These are phyloP conservation scores for Sarcophaga peregrina DNA, from an alignment of 1,140 invertebrate species.

Conservation along the genomic window DNA sequence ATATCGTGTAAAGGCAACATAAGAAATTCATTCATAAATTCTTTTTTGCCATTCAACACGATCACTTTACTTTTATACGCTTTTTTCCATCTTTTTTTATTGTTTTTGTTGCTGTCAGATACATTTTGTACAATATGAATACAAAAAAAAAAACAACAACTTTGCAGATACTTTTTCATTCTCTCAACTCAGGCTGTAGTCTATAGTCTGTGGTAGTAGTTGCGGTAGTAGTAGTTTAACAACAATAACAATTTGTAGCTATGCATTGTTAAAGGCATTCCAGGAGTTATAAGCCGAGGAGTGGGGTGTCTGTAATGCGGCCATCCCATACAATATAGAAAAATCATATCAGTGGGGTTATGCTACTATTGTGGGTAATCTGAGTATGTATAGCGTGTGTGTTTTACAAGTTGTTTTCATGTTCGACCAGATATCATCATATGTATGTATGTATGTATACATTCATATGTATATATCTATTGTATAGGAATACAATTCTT, in stretches of 20 bases:
- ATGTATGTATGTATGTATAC: background rate
- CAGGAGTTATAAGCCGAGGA: background rate
- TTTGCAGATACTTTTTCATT: conserved; percentile 29
- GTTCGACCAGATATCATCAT: background rate
- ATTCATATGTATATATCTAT: too few relatives aligned
- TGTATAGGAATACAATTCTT: background rate
- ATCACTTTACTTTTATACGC: conserved; percentile 16
- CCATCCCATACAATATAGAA: too few relatives aligned
- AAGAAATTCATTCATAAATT: conserved; percentile 42
- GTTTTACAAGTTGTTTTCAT: conserved; percentile 35
- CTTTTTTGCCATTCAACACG: conserved; percentile 22
- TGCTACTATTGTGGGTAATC: conserved; percentile 1
- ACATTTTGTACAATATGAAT: background rate
- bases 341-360: too few relatives aligned
- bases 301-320: background rate
- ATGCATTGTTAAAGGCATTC: background rate
- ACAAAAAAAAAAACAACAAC: conserved; percentile 17
- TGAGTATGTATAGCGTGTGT: conserved; percentile 22
- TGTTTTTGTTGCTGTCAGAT: too few relatives aligned
- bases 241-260: conserved; percentile 15
- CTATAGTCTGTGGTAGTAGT: too few relatives aligned
- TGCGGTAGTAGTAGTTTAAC: background rate
- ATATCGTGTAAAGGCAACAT: conserved; percentile 39
- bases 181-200: background rate
- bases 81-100: background rate